phyloP scores from a whole-genome alignment of 2,797 vertebrate genomes.

The Parauchenoglanis ngamensis region DNA sequence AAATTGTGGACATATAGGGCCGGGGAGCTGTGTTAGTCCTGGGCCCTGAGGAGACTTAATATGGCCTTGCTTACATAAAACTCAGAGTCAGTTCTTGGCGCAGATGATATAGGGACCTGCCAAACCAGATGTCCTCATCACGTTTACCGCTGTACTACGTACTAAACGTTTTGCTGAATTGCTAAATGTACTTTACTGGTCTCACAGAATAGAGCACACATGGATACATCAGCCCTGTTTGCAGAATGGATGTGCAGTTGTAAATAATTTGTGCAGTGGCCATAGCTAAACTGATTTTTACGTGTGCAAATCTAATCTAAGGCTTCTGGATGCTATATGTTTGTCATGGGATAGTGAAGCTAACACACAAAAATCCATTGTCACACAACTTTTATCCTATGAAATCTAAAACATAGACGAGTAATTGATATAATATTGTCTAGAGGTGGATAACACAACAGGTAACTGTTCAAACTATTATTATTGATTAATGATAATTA shows the following conservation, averaged over 20 bases:
- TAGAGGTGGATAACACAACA: background rate
- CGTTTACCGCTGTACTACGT: background rate
- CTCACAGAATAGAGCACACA: background rate
- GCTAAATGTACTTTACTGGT: background rate
- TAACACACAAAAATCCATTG: background rate
- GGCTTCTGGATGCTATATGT: background rate
- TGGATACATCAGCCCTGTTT: background rate
- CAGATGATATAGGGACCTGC: background rate
- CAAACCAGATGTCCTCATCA: background rate
- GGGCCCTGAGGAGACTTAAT: too few relatives aligned
- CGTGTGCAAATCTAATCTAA: background rate
- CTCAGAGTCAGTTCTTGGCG: background rate
- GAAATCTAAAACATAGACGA: background rate
- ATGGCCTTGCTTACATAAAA: background rate
- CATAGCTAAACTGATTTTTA: background rate
- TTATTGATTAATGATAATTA: background rate
- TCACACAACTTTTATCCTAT: background rate
- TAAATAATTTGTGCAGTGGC: background rate
- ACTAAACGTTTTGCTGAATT: background rate
- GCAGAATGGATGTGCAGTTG: background rate
- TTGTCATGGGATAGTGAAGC: background rate
- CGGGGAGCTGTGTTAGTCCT: too few relatives aligned
- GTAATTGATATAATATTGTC: background rate
- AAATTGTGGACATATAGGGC: too few relatives aligned
- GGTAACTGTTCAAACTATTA: background rate